Conservation (phyloP, 2,113 vertebrate species). For the Camelus dromedarius region DNA sequence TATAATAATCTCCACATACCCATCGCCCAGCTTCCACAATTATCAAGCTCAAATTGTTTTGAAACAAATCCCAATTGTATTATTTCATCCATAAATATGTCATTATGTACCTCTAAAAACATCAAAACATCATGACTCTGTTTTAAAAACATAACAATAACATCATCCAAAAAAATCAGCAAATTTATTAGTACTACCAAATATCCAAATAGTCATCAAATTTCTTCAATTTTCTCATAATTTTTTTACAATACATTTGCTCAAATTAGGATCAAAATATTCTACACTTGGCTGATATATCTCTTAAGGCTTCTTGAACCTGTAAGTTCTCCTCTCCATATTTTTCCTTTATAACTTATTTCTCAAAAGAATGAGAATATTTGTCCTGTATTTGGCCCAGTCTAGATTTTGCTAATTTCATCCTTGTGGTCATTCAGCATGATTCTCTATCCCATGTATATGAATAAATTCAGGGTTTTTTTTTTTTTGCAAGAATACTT, state of each 20-base stretch:
- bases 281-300: neutral
- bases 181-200: neutral
- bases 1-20: neutral
- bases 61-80: neutral
- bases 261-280: conserved; percentile 8
- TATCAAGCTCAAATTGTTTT: neutral
- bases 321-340: neutral
- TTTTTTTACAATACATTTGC: neutral
- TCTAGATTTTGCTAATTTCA: neutral
- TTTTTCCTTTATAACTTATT: neutral
- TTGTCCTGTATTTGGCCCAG: neutral
- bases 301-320: neutral
- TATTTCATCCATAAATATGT: neutral
- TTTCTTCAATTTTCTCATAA: neutral
- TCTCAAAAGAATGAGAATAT: neutral
- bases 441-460: neutral
- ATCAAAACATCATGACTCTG: neutral
- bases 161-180: neutral
- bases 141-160: neutral
- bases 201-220: neutral
- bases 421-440: neutral
- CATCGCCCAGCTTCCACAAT: neutral
- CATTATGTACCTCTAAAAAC: neutral
- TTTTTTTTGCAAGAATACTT: neutral
- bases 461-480: neutral